These are phyloP conservation scores for Platyrinchus mystaceus DNA, from an alignment of 2,797 vertebrate species.

Conservation along the genomic window DNA sequence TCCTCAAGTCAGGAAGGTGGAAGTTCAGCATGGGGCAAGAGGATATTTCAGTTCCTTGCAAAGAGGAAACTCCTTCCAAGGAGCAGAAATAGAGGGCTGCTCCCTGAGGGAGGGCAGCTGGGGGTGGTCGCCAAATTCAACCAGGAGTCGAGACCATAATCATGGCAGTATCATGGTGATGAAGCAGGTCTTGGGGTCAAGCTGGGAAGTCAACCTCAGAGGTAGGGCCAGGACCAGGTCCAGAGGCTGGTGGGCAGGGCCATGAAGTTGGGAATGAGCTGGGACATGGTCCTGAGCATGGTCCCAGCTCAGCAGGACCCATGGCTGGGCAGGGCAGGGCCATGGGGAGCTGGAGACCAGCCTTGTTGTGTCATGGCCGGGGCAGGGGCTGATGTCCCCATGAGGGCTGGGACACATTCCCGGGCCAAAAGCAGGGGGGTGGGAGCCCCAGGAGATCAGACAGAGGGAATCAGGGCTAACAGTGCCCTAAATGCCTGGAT, in stretches of 20 bases:
- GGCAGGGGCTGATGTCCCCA: fast-evolving
- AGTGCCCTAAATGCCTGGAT: neutral
- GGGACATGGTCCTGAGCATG: neutral
- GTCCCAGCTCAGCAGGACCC: fast-evolving
- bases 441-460: too few relatives aligned
- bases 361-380: fast-evolving
- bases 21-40: neutral
- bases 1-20: neutral
- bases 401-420: neutral
- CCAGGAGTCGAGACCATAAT: neutral
- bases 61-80: neutral
- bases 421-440: neutral
- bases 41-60: neutral
- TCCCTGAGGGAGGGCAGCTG: neutral
- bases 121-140: neutral
- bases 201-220: neutral
- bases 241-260: neutral
- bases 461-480: neutral
- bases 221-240: neutral
- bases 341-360: neutral
- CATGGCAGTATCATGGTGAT: neutral
- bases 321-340: neutral
- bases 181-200: neutral
- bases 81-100: neutral
- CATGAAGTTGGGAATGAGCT: neutral